Evolutionary conservation across 2,888 invertebrate genomes (phyloP), one percentile per base, ranked within the genome.

Genomic region (Diploptera punctata): DNA sequence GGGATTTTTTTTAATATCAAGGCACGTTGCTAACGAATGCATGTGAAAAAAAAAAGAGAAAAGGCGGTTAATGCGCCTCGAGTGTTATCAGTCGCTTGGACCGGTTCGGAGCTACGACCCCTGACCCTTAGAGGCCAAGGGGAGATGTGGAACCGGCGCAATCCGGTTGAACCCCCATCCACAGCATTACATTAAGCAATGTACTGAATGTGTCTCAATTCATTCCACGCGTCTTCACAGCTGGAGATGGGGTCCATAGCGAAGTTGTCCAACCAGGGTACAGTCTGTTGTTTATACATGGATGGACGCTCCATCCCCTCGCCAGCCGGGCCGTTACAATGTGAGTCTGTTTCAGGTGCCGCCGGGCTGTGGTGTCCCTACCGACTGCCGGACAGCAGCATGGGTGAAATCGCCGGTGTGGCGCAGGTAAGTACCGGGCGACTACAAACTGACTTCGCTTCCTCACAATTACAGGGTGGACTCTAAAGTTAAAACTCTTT

Each of bases 341-440:
- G n/a, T n/a, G n/a, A n/a, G n/a, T n/a, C 33, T 67, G 67, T 67
- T 67, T 3, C 60, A 43, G 60, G 43, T 13, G 26, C 24, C 10
- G 70, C 65, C 57, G 44, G 68, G 5, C 38, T 73, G 29, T 73
- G 70, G 68, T 70, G 73, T 38, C 68, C 73, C 4, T 70, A 73
- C 29, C 33, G 38, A 31, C 68, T 72, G 16, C 54, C 68, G 21
- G 70, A 62, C n/a, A 29, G 31, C 44, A 52, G 43, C 52, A 74
- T 74, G 74, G 75, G 71, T 18, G 74, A 74, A 61, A 71, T 71
- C 29, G 70, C 71, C 2, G 67, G 71, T 16, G 75, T 73, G 18
- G 26, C 49, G 33, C n/a, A n/a, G n/a, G n/a, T n/a, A n/a, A n/a
- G n/a, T n/a, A n/a, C n/a, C n/a, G n/a, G n/a, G n/a, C n/a, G n/a